Evolutionary conservation across 2,888 invertebrate species (phyloP), one percentile per base, ranked within the genome.

Genomic region (Fragum sueziense): DNA sequence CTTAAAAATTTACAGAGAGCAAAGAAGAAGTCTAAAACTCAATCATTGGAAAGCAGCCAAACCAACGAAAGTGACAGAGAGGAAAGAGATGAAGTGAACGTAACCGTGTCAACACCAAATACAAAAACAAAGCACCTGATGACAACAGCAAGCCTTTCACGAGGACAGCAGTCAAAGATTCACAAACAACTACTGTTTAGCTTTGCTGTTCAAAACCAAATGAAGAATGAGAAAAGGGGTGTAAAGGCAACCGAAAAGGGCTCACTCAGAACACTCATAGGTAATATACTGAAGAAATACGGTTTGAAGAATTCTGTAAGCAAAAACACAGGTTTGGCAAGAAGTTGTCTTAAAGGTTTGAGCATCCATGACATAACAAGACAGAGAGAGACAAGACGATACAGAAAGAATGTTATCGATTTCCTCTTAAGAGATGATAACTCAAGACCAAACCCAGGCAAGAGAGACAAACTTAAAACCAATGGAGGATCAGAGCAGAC

Each of bases 341-440:
- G 47, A 14, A 47, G n/a, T 20, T 9, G 14, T 11, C 2, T 20
- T 52, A 14, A 4, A n/a, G 9, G 51, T 20, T n/a, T 31, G 20
- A 62, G 31, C 17, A 33, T 20, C 29, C 9, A 2, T 11, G 31
- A 71, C n/a, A 27, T 22, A 25, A 47, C 9, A 27, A 47, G 70
- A 65, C 29, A 22, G 37, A 61, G 74, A 65, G 79, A 79, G 61
- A 37, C 70, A 11, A 74, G 51, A 52, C 70, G 29, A 34, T 20
- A 74, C 33, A 73, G 41, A 67, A 14, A 27, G 7, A n/a, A 11
- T 6, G 79, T 70, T 4, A 54, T 70, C 14, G 79, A 70, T 6
- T 79, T 79, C 27, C 34, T 79, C 14, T 14, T 14, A 3, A 22
- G 79, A 22, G 79, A 79, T 54, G 79, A 79, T 34, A 74, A 74